Percentiles rank a stretch among this genome's conserved stretches.
These are phyloP conservation scores for Lemur catta DNA, from an alignment of 2,797 vertebrate species.

Conservation along the genomic window DNA sequence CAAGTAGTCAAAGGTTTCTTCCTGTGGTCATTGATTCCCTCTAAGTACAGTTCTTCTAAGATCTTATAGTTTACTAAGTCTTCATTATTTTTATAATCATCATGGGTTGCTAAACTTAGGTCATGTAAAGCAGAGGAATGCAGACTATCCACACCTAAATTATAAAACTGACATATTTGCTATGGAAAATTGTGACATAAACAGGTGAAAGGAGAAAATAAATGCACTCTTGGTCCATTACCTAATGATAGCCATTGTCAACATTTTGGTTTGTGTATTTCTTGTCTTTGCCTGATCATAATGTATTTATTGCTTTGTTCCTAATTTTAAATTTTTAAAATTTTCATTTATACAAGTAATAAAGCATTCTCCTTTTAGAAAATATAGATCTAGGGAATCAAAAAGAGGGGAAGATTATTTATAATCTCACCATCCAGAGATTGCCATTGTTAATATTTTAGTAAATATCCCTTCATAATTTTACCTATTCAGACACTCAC, in stretches of 20 bases:
- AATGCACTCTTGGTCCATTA: neutral
- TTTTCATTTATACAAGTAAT: neutral
- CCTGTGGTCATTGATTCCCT: neutral
- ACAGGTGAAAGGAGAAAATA: neutral
- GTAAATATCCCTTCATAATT: neutral
- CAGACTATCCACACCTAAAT: neutral
- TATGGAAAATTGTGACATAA: neutral
- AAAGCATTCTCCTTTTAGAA: neutral
- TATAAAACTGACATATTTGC: neutral
- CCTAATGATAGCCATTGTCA: no score
- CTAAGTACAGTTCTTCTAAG: neutral
- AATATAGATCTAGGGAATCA: neutral
- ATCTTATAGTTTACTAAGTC: neutral
- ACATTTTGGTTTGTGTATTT: neutral
- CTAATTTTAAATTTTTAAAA: neutral
- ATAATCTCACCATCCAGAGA: neutral
- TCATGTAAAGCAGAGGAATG: neutral
- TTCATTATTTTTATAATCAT: neutral
- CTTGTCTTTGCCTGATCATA: neutral
- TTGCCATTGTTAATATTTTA: neutral
- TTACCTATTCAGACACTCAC: neutral
- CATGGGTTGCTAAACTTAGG: neutral
- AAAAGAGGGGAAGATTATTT: neutral
- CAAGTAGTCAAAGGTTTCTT: neutral
- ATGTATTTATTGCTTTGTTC: neutral